Percentiles rank a stretch among this genome's conserved stretches.
Conservation (phyloP, 1,140 invertebrate genomes). For the Vanessa tameamea region DNA sequence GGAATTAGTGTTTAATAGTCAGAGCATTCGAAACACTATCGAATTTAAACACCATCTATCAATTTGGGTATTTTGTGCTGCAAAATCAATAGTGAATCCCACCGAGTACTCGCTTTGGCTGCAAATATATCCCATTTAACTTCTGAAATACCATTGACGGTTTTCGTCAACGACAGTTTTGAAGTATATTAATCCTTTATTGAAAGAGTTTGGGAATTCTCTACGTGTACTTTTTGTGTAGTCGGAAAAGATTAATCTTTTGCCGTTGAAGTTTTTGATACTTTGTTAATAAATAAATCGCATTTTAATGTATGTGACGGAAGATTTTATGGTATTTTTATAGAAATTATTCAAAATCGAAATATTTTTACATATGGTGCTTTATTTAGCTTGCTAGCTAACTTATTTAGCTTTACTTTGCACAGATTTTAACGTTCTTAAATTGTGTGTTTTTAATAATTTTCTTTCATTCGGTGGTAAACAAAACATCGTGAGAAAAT, state of each 20-base stretch:
- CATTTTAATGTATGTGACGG: no score
- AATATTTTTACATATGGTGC: no score
- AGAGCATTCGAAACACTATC: conserved; percentile 11
- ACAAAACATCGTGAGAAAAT: no score
- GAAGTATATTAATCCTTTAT: conserved; percentile 32
- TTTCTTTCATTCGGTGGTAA: no score
- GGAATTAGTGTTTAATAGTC: neutral
- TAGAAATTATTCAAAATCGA: no score
- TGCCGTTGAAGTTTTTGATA: neutral
- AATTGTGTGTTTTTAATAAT: no score
- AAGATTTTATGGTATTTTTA: no score
- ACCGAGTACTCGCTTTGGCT: conserved; percentile 21
- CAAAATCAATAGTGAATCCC: conserved; percentile 21
- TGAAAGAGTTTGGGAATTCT: conserved; percentile 24
- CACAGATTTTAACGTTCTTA: no score
- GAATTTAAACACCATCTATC: conserved; percentile 18
- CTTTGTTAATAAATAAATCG: neutral
- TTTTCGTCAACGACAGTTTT: conserved; percentile 30
- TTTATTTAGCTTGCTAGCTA: no score
- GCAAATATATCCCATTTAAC: conserved; percentile 31
- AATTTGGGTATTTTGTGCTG: conserved; percentile 15
- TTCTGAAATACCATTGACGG: conserved; percentile 32
- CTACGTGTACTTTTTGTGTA: conserved; percentile 19
- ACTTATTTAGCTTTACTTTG: no score
- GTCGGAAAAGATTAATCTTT: conserved; percentile 3